These are phyloP conservation scores for Odontamblyopus lacepedii DNA, from an alignment of 2,797 vertebrate genomes.

Conservation along the genomic window DNA sequence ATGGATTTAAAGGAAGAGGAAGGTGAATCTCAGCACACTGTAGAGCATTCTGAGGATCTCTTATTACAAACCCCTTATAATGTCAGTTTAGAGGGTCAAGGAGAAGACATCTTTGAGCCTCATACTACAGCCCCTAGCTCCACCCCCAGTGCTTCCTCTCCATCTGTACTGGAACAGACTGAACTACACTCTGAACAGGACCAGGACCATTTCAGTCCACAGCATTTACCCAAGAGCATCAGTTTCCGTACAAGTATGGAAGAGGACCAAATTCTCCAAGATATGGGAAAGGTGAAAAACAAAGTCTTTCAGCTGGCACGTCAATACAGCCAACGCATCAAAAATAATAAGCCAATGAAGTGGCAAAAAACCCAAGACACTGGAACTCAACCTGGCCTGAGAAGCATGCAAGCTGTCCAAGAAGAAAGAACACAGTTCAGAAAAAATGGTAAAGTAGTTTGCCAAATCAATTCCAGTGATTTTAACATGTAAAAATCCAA, in stretches of 20 bases:
- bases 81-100: conserved; percentile 28
- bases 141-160: conserved; percentile 40
- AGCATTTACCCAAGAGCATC: conserved; percentile 67
- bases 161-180: conserved; percentile 34
- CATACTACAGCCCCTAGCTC: conserved; percentile 78
- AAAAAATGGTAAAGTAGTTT: conserved; percentile 66
- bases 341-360: conserved; percentile 74
- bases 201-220: conserved; percentile 41
- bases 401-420: conserved; percentile 58
- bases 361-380: conserved; percentile 59
- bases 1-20: conserved; percentile 63
- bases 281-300: conserved; percentile 85
- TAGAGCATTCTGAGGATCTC: conserved; percentile 15
- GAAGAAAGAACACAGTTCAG: conserved; percentile 70
- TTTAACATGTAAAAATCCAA: too few relatives aligned
- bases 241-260: conserved; percentile 64
- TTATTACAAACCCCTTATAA: conserved; percentile 28
- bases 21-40: conserved; percentile 18
- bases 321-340: conserved; percentile 96
- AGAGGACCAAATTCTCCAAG: conserved; percentile 76
- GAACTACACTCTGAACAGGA: conserved; percentile 41
- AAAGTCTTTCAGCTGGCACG: conserved; percentile 94
- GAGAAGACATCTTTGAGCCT: conserved; percentile 55
- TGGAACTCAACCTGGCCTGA: conserved; percentile 57
- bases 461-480: background rate